These are phyloP conservation scores for Chaetodon auriga DNA, from an alignment of 2,113 vertebrate genomes.

Conservation along the genomic window DNA sequence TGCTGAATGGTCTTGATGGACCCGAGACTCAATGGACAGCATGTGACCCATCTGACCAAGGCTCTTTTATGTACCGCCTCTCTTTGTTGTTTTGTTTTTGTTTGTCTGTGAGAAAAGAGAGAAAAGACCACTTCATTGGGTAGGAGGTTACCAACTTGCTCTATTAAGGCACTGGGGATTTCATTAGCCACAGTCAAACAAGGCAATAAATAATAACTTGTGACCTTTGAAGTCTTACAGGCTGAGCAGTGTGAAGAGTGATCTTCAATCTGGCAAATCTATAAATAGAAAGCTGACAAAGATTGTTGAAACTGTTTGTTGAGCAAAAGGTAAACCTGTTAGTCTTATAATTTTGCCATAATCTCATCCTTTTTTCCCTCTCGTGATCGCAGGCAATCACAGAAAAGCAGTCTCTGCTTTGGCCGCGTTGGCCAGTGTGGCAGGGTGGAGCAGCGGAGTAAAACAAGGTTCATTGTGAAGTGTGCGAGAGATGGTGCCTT, in stretches of 20 bases:
- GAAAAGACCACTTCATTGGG: slow-evolving; percentile 85
- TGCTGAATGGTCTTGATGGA: slow-evolving; percentile 86
- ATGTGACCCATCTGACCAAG: slow-evolving; percentile 88
- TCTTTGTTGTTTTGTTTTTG: slow-evolving; percentile 87
- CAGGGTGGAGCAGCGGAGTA: slow-evolving; percentile 34
- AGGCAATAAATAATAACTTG: slow-evolving; percentile 81
- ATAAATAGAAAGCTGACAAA: slow-evolving; percentile 30
- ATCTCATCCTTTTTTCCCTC: slow-evolving; percentile 18
- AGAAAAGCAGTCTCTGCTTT: slow-evolving; percentile 28
- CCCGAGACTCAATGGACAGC: slow-evolving; percentile 84
- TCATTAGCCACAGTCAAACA: slow-evolving; percentile 78
- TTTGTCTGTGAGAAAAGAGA: slow-evolving; percentile 85
- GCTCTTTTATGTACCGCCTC: slow-evolving; percentile 84
- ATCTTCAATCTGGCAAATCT: slow-evolving; percentile 26
- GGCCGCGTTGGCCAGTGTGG: slow-evolving; percentile 24
- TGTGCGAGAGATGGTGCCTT: slow-evolving; percentile 75
- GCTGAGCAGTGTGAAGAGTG: slow-evolving; percentile 45
- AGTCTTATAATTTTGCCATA: slow-evolving; percentile 24
- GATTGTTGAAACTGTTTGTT: slow-evolving; percentile 36
- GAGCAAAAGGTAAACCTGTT: slow-evolving; percentile 40
- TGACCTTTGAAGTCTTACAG: slow-evolving; percentile 75
- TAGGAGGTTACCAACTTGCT: slow-evolving; percentile 81
- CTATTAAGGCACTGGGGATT: slow-evolving; percentile 75
- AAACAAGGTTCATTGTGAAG: slow-evolving; percentile 78
- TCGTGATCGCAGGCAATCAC: slow-evolving; percentile 18